Conservation (phyloP, 1,140 invertebrate species). For the Epicauta chinensis region DNA sequence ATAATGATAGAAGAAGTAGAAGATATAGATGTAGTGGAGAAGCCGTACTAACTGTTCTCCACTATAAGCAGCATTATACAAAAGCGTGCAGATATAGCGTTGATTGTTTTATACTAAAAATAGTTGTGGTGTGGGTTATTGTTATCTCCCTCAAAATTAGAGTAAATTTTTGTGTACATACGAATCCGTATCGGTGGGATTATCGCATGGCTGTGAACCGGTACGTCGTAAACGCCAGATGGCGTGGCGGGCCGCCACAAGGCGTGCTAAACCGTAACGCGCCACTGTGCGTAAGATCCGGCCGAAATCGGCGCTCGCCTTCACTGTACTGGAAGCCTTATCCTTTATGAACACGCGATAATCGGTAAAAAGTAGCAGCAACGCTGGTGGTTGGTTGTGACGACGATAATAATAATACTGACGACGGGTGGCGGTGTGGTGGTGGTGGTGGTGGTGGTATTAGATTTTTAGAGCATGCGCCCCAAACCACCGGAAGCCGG, state of each 20-base stretch:
- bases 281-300: constrained; percentile 44
- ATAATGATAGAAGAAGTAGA: constrained; percentile 2
- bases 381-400: too few species aligned
- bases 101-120: background rate
- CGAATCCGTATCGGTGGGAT: constrained; percentile 48
- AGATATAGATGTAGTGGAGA: too few species aligned
- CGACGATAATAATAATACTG: too few species aligned
- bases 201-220: constrained; percentile 52
- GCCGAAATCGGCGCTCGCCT: constrained; percentile 22
- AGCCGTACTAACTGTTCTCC: too few species aligned
- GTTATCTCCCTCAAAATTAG: constrained; percentile 1
- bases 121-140: background rate
- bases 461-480: background rate
- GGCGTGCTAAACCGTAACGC: constrained; percentile 56
- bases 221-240: constrained; percentile 56
- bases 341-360: background rate
- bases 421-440: too few species aligned
- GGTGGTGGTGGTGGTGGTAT: background rate
- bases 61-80: background rate
- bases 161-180: constrained; percentile 32
- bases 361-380: background rate
- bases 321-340: constrained; percentile 29
- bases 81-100: constrained; percentile 4
- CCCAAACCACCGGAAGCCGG: background rate
- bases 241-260: constrained; percentile 58